phyloP scores from a whole-genome alignment of 2,888 invertebrate species.

The Rhingia campestris region DNA sequence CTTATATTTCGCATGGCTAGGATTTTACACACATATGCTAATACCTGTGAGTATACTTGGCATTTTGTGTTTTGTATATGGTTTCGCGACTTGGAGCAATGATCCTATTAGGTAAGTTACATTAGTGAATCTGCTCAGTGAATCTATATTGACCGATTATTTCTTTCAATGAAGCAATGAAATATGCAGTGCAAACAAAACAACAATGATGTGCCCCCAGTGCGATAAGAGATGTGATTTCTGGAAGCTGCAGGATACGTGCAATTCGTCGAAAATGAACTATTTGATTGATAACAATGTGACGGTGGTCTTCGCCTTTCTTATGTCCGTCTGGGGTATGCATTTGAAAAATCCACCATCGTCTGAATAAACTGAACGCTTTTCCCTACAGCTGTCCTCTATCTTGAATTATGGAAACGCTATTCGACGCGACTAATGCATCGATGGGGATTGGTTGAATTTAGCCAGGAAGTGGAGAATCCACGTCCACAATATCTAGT shows the following conservation, averaged over 20 bases:
- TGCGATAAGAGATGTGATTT: conserved; percentile 90
- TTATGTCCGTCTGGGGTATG: conserved; percentile 92
- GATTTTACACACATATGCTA: conserved; percentile 92
- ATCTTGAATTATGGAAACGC: conserved; percentile 92
- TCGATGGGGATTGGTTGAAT: conserved; percentile 91
- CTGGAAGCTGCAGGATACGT: conserved; percentile 88
- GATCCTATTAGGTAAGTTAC: conserved; percentile 82
- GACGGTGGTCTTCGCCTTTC: conserved; percentile 90
- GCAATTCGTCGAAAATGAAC: conserved; percentile 88
- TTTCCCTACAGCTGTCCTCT: conserved; percentile 85
- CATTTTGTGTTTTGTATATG: conserved; percentile 86
- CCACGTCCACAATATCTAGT: conserved; percentile 90
- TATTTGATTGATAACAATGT: conserved; percentile 92
- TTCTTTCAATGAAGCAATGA: conserved; percentile 82
- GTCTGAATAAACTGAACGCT: not conserved
- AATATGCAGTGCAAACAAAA: conserved; percentile 84
- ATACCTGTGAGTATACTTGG: conserved; percentile 89
- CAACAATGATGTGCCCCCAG: conserved; percentile 91
- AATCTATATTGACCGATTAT: not conserved
- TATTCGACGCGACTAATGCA: conserved; percentile 91
- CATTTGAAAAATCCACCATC: not conserved
- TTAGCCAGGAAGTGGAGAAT: conserved; percentile 89
- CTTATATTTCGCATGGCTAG: conserved; percentile 92
- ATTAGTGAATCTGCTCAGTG: not conserved
- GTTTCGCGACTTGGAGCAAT: conserved; percentile 83